These are phyloP conservation scores for Bembecia ichneumoniformis DNA, from an alignment of 2,888 invertebrate genomes.

Conservation along the genomic window DNA sequence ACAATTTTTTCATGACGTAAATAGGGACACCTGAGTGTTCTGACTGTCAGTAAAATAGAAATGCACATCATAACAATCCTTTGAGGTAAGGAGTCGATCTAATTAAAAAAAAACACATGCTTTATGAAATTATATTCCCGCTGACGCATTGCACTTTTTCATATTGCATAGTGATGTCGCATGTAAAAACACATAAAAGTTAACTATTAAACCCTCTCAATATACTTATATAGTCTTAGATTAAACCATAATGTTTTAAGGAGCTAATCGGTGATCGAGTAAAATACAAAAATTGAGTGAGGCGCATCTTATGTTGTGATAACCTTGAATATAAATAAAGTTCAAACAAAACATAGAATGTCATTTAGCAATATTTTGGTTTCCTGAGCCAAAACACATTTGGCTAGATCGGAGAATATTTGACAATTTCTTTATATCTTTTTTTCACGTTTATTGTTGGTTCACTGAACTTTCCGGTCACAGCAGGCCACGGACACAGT, in stretches of 20 bases:
- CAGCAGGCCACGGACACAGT: slow-evolving; percentile 25
- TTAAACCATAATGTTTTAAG: too few species aligned
- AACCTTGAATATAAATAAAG: neutral
- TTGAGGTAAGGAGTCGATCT: too few species aligned
- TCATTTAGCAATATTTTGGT: slow-evolving; percentile 7
- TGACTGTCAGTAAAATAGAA: too few species aligned
- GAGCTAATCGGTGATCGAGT: neutral
- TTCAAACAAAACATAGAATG: neutral
- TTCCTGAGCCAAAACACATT: slow-evolving; percentile 13
- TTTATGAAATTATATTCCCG: neutral
- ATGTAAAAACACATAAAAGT: neutral
- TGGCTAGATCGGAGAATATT: slow-evolving; percentile 23
- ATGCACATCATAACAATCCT: too few species aligned
- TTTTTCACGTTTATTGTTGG: slow-evolving; percentile 18
- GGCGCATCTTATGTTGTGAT: too few species aligned
- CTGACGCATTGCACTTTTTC: neutral
- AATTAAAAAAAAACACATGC: neutral
- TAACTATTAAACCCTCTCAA: neutral
- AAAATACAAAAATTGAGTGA: neutral
- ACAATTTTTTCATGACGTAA: too few species aligned
- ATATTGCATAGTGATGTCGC: neutral
- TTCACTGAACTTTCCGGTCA: slow-evolving; percentile 47
- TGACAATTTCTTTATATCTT: slow-evolving; percentile 14
- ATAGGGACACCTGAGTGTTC: too few species aligned
- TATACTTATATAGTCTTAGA: neutral